These are phyloP conservation scores for Adelphocoris suturalis DNA, from an alignment of 2,888 invertebrate genomes.

Conservation along the genomic window DNA sequence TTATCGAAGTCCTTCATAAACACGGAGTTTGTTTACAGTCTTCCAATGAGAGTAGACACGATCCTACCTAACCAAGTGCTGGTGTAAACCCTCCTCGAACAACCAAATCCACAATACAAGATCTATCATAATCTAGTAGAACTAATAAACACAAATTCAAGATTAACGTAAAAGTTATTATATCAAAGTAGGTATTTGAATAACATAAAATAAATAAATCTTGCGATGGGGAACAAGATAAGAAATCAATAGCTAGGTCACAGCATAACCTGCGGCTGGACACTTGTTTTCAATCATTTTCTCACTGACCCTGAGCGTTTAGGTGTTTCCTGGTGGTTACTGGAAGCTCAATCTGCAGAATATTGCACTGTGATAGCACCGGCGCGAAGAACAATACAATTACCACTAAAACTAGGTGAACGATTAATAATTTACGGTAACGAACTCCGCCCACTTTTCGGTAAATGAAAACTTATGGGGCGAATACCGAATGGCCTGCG, in stretches of 20 bases:
- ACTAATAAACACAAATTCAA: too few relatives aligned
- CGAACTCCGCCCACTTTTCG: slow-evolving; percentile 47
- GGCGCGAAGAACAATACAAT: not conserved
- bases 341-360: not conserved
- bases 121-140: too few relatives aligned
- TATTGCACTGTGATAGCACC: slow-evolving; percentile 16
- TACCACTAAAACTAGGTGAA: slow-evolving; percentile 22
- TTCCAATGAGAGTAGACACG: too few relatives aligned
- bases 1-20: too few relatives aligned
- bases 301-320: slow-evolving; percentile 4
- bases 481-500: not conserved
- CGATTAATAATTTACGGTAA: not conserved
- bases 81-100: too few relatives aligned
- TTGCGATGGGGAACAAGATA: not conserved
- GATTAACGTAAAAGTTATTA: too few relatives aligned
- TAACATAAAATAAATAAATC: not conserved
- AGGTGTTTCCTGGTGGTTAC: not conserved
- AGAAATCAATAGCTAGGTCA: slow-evolving; percentile 42
- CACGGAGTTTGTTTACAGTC: too few relatives aligned
- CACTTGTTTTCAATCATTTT: slow-evolving; percentile 53
- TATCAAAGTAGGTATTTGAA: not conserved
- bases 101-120: too few relatives aligned
- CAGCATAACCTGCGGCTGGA: slow-evolving; percentile 26
- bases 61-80: too few relatives aligned
- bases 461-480: slow-evolving; percentile 12